A percentile compares a stretch with the other conserved stretches of the same genome.
Conservation (phyloP, 2,113 vertebrate species). For the Neotoma lepida region DNA sequence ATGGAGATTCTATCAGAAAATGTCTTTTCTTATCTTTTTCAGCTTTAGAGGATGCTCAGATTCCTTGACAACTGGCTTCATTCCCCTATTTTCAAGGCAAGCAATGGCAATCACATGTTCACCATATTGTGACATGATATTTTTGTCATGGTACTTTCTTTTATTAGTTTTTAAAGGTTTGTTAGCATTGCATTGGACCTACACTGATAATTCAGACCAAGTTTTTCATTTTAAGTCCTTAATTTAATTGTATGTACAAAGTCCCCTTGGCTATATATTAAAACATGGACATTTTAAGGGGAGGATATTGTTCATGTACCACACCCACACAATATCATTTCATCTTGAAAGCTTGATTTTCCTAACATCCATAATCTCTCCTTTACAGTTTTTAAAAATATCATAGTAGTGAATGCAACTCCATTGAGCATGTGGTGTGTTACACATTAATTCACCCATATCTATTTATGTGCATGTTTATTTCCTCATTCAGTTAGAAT, state of each 20-base stretch:
- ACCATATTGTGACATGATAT: neutral
- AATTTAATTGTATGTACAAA: conserved; percentile 16
- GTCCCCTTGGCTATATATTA: neutral
- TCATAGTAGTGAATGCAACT: neutral
- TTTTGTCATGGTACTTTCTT: neutral
- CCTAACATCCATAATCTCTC: neutral
- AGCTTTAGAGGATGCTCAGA: neutral
- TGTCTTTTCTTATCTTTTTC: neutral
- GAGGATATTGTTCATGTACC: neutral
- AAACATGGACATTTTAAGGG: neutral
- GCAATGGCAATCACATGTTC: neutral
- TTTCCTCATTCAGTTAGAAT: neutral
- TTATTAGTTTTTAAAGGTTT: neutral
- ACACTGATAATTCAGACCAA: neutral
- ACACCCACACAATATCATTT: neutral
- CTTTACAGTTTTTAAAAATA: neutral
- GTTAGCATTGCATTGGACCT: neutral
- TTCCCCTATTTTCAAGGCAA: neutral
- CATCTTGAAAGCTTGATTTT: neutral
- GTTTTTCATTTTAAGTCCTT: neutral
- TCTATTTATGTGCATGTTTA: neutral
- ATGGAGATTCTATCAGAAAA: neutral
- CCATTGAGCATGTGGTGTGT: neutral
- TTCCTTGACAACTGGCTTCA: neutral
- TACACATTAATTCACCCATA: neutral